Evolutionary conservation across 2,888 invertebrate genomes (phyloP).

Genomic region (Nomada goodeniana): DNA sequence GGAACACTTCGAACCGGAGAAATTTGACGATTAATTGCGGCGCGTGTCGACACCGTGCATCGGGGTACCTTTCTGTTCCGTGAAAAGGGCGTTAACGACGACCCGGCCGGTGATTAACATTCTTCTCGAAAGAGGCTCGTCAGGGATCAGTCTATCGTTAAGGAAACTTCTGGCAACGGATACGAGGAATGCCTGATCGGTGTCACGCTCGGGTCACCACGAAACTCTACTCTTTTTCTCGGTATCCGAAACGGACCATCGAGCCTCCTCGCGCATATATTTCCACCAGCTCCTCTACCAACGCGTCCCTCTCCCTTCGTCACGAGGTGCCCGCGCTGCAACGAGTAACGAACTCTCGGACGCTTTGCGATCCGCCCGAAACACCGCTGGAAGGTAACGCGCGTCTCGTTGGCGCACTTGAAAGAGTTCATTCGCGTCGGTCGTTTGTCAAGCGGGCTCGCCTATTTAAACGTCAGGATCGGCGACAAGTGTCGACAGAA

Average conservation of each 20-base stretch:
- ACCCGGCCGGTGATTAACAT: background rate
- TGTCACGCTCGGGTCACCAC: no score
- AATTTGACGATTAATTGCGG: slow-evolving; percentile 12
- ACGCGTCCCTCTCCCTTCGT: no score
- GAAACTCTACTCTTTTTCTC: no score
- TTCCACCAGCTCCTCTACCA: background rate
- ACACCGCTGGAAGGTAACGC: slow-evolving; percentile 31
- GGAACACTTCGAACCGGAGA: background rate
- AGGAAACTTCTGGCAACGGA: no score
- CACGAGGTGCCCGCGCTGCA: background rate
- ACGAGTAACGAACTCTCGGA: background rate
- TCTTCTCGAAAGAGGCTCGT: no score
- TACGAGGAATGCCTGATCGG: no score
- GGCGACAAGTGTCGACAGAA: slow-evolving; percentile 72
- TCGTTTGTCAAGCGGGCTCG: slow-evolving; percentile 70
- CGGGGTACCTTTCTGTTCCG: background rate
- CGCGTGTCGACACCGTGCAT: slow-evolving; percentile 2
- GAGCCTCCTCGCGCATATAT: background rate
- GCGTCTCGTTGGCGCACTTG: slow-evolving; percentile 28
- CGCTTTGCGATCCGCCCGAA: background rate
- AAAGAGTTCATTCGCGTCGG: slow-evolving; percentile 65
- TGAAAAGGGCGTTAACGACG: slow-evolving; percentile 2
- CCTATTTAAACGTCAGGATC: slow-evolving; percentile 72
- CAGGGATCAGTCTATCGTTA: no score
- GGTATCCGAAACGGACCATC: no score